Base-by-base conservation (phyloP, 2,113 vertebrate genomes). In the Bungarus multicinctus region DNA sequence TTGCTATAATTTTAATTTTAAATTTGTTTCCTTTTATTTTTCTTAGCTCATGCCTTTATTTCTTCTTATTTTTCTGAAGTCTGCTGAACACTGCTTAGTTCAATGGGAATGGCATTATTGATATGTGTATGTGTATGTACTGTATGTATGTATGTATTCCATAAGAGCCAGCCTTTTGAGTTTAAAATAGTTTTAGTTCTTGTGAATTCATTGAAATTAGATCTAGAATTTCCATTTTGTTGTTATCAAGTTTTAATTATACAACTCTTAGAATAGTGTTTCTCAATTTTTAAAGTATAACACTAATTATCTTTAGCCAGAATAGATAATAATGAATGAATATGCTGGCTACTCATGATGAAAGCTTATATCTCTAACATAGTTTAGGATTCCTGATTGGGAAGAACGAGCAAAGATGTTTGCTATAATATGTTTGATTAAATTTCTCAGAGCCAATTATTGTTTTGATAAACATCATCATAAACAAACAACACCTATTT, bases 391-490 rank as follows among this genome's bases (percentile, higher is more conserved):
- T 14, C n/a, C 64, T 74, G n/a, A 74, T 34, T 34, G 64, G n/a
- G 5, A 34, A 34, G 64, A 34, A 14, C 34, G 64, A 74, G n/a
- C 64, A 74, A 74, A 34, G 16, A 16, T 74, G 14, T 53, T 18
- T 54, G 23, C 90, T 27, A 60, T 23, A 88, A 2, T 34, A 16
- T n/a, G 30, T 52, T 53, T 50, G 4, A n/a, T 52, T 52, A 30
- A 53, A 54, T 88, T 53, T 88, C 14, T 88, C 14, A 30, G 14
- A 88, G 27, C 16, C 64, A 34, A 74, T 74, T 54, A 27, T 53
- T 88, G 87, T 39, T 94, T 89, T 88, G 55, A 85, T 57, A 81
- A 95, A 91, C 69, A 94, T 86, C 22, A 93, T 91, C 43, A 92
- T 94, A 94, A 95, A 23, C 7, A 12, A 95, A 91, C 25, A 95